These are phyloP conservation scores for Rhinatrema bivittatum DNA, from an alignment of 2,797 vertebrate species.

Conservation along the genomic window DNA sequence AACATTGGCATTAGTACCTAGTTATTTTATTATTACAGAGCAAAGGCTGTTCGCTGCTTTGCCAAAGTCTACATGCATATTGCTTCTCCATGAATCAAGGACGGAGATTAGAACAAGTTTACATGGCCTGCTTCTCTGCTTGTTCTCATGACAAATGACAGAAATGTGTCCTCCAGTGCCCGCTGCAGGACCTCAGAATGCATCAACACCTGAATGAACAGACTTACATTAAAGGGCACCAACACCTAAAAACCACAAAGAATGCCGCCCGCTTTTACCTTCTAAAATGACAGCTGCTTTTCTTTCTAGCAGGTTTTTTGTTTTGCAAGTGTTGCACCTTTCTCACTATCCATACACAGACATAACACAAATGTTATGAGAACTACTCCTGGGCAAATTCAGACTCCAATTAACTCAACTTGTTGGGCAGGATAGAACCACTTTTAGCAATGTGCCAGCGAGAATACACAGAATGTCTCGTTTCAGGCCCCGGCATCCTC, in stretches of 20 bases:
- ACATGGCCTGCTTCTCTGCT: conserved; percentile 25
- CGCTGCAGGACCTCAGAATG: too few relatives aligned
- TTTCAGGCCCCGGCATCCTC: too few relatives aligned
- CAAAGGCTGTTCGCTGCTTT: conserved; percentile 22
- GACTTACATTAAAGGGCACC: conserved; percentile 18
- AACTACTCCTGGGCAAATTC: conserved; percentile 34
- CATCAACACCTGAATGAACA: conserved; percentile 24
- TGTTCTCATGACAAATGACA: too few relatives aligned
- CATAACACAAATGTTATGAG: too few relatives aligned
- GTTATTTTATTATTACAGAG: neutral
- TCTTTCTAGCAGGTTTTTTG: conserved; percentile 36
- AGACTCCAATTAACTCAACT: conserved; percentile 30
- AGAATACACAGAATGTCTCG: too few relatives aligned
- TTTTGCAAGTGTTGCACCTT: too few relatives aligned
- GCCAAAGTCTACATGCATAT: conserved; percentile 19
- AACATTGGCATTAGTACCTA: neutral
- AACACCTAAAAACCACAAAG: conserved; percentile 4
- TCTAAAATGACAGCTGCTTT: conserved; percentile 14
- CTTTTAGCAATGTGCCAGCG: conserved; percentile 37
- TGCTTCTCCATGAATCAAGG: conserved; percentile 28
- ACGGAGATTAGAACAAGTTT: conserved; percentile 27
- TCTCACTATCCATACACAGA: too few relatives aligned
- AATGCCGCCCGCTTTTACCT: conserved; percentile 15
- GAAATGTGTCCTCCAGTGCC: too few relatives aligned
- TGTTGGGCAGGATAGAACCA: conserved; percentile 35